Evolutionary conservation across 2,888 invertebrate genomes (phyloP).

Genomic region (Thymelicus sylvestris): DNA sequence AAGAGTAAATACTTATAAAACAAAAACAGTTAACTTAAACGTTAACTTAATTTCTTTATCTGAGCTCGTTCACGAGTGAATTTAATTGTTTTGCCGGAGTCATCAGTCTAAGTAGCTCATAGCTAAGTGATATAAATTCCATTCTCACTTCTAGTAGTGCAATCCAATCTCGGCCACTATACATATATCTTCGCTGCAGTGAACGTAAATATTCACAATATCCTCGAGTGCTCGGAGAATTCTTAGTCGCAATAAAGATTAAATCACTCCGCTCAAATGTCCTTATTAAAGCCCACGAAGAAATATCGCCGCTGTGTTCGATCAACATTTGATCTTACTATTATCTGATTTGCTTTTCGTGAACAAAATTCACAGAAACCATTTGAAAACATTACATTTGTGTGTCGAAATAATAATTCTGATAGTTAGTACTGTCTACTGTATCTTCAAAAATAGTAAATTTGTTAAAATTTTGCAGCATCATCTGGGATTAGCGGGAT

Average conservation of each 20-base stretch:
- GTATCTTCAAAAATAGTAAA: no score
- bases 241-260: conserved; percentile 34
- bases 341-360: conserved; percentile 11
- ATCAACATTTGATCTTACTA: conserved; percentile 17
- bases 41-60: no score
- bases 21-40: no score
- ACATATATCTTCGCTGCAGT: conserved; percentile 25
- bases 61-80: no score
- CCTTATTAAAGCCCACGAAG: conserved; percentile 24
- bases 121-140: background rate
- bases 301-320: conserved; percentile 19
- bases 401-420: no score
- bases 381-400: no score
- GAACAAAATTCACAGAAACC: no score
- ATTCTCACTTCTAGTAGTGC: conserved; percentile 7
- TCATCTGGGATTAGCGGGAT: no score
- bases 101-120: background rate
- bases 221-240: conserved; percentile 23
- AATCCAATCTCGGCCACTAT: conserved; percentile 11
- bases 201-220: conserved; percentile 29
- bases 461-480: no score
- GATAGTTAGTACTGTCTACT: no score
- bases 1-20: no score
- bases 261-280: conserved; percentile 26
- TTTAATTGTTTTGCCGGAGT: no score